These are phyloP conservation scores for Passer domesticus DNA, from an alignment of 2,113 vertebrate genomes.

Conservation along the genomic window DNA sequence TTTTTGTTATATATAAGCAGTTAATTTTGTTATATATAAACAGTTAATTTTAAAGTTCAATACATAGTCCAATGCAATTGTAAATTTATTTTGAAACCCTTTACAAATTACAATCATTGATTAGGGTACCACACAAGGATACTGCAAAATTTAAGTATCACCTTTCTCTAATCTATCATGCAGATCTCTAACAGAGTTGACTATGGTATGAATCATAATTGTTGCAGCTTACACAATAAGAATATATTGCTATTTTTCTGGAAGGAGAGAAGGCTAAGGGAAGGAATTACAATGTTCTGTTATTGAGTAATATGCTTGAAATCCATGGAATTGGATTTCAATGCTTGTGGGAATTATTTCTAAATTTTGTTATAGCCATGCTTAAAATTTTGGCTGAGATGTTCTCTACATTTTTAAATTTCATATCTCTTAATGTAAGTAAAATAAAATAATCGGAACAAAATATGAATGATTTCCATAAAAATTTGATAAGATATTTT, in stretches of 20 bases:
- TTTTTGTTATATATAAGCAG: background rate
- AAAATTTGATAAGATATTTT: background rate
- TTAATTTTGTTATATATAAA: background rate
- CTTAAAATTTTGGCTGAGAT: background rate
- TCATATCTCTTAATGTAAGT: background rate
- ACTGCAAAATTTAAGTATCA: background rate
- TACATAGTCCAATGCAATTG: background rate
- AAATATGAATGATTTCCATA: background rate
- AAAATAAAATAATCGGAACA: background rate
- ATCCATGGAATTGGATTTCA: background rate
- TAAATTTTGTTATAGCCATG: background rate
- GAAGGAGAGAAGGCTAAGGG: background rate
- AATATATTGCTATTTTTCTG: background rate
- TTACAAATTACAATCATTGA: background rate
- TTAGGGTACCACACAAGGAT: background rate
- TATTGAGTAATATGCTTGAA: background rate
- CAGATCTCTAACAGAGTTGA: background rate
- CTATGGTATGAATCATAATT: rapidly evolving
- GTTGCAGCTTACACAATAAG: background rate
- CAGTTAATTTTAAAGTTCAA: background rate
- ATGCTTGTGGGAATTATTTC: background rate
- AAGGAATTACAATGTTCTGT: background rate
- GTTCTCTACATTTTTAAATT: background rate
- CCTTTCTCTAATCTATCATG: background rate
- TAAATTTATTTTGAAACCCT: background rate